phyloP scores from a whole-genome alignment of 2,113 vertebrate species.

The Sphaerodactylus townsendi region DNA sequence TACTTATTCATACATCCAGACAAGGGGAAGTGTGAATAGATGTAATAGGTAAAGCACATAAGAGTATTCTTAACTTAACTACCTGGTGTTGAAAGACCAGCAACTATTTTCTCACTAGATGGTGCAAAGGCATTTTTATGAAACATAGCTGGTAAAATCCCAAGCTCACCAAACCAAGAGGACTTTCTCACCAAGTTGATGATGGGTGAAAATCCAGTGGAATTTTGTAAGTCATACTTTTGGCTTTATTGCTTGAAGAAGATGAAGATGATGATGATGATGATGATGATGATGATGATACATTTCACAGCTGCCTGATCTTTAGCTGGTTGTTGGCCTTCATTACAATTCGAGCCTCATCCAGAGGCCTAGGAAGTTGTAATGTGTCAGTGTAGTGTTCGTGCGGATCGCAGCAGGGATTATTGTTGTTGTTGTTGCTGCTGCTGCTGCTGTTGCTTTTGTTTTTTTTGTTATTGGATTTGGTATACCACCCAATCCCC shows the following conservation, averaged over 20 bases:
- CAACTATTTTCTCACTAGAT: background rate
- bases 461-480: no score
- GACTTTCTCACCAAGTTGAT: background rate
- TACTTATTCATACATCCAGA: background rate
- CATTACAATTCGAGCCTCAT: no score
- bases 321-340: no score
- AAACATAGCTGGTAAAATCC: background rate
- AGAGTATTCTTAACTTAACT: background rate
- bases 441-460: no score
- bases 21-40: background rate
- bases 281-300: no score
- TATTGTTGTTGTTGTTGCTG: no score
- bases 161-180: background rate
- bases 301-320: no score
- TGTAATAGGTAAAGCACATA: background rate
- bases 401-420: no score
- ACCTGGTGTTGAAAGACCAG: background rate
- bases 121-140: background rate
- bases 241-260: background rate
- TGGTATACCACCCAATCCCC: no score
- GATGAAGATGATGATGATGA: no score
- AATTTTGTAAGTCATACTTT: background rate
- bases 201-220: background rate
- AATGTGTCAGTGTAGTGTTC: no score
- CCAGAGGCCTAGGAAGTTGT: no score